Conservation (phyloP, 2,113 vertebrate genomes). For the Amia ocellicauda region DNA sequence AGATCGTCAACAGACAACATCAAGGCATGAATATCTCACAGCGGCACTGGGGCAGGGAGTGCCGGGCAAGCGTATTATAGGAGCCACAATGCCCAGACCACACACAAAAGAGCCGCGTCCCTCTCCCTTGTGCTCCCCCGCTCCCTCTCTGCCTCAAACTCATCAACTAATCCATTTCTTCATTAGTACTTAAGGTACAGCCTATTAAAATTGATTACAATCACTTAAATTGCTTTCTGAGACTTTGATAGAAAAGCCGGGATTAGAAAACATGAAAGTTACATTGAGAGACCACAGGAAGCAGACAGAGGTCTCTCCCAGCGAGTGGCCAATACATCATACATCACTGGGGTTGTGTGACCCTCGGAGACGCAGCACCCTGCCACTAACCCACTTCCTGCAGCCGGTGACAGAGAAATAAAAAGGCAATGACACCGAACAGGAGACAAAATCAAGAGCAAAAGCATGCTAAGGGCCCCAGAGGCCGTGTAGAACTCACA, state of each 20-base stretch:
- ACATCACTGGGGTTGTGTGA: background rate
- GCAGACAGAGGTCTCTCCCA: constrained; percentile 1
- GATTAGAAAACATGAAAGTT: constrained; percentile 38
- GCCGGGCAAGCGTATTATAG: constrained; percentile 66
- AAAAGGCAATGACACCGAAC: too few species aligned
- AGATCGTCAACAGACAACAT: constrained; percentile 49
- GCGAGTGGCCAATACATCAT: constrained; percentile 6
- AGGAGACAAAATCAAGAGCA: too few species aligned
- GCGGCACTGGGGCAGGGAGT: constrained; percentile 61
- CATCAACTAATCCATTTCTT: constrained; percentile 44
- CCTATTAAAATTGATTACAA: constrained; percentile 56
- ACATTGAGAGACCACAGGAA: constrained; percentile 20
- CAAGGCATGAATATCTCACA: constrained; percentile 52
- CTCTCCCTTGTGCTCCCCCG: background rate
- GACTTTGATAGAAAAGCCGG: constrained; percentile 47
- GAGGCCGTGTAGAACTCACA: background rate
- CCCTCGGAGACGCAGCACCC: background rate
- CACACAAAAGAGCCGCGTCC: constrained; percentile 55
- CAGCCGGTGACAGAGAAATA: background rate
- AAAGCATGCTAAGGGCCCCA: too few species aligned
- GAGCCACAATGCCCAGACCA: constrained; percentile 59
- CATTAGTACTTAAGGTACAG: constrained; percentile 48
- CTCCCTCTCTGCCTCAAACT: constrained; percentile 12
- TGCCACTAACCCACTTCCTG: background rate
- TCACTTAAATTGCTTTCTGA: constrained; percentile 48